Conservation (phyloP, 2,113 vertebrate genomes). For the Dolichallabes microphthalmus region DNA sequence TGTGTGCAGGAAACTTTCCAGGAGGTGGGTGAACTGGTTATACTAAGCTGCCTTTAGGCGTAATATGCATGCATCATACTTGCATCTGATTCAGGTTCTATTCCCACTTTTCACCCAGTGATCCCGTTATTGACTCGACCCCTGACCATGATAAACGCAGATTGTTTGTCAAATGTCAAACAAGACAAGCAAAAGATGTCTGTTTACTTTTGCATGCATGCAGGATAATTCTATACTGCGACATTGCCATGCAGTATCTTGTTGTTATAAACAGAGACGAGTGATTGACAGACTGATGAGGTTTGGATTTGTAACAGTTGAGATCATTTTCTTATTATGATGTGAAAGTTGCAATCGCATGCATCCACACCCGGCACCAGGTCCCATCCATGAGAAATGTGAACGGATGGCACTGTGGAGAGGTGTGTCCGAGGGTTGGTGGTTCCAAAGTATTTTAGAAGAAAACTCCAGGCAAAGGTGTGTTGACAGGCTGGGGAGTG, state of each 20-base stretch:
- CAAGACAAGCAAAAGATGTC: not conserved
- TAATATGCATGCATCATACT: not conserved
- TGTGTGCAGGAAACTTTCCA: not conserved
- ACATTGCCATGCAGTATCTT: not conserved
- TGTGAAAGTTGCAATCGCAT: not conserved
- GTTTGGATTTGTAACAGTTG: not conserved
- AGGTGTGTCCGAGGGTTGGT: constrained; percentile 20
- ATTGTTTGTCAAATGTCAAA: too few relatives aligned
- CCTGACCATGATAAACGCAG: not conserved
- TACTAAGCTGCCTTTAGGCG: not conserved
- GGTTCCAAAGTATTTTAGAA: not conserved
- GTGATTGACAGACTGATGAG: not conserved
- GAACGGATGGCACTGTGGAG: not conserved
- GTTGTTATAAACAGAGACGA: not conserved
- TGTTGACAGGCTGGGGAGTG: constrained; percentile 44
- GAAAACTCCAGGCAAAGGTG: constrained; percentile 48
- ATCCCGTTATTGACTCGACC: not conserved
- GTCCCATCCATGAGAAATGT: not conserved
- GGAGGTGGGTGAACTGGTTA: not conserved
- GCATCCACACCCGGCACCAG: not conserved
- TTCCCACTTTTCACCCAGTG: not conserved
- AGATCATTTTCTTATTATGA: not conserved
- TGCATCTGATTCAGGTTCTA: not conserved
- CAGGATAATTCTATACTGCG: not conserved
- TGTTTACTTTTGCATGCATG: not conserved